These are phyloP conservation scores for Leptodactylus fallax DNA, from an alignment of 2,797 vertebrate species.

Conservation along the genomic window DNA sequence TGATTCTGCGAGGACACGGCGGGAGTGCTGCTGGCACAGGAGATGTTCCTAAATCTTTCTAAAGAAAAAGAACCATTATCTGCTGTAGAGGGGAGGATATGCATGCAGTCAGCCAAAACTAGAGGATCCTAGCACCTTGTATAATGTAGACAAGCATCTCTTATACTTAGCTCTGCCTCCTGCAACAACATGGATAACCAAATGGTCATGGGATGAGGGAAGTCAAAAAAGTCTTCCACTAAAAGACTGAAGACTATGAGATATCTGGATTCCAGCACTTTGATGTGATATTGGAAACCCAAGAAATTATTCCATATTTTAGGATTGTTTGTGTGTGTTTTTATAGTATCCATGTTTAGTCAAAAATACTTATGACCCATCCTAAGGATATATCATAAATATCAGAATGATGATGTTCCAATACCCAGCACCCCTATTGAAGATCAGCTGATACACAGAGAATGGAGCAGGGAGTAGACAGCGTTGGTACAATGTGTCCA, in stretches of 20 bases:
- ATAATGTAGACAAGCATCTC: neutral
- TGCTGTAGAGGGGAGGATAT: neutral
- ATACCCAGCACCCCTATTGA: too few relatives aligned
- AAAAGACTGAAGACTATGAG: neutral
- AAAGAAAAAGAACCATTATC: conserved; percentile 7
- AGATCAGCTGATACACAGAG: too few relatives aligned
- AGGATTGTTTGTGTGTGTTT: neutral
- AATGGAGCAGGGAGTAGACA: too few relatives aligned
- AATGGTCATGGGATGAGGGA: neutral
- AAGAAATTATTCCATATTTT: neutral
- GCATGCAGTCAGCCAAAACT: neutral
- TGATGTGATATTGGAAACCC: neutral
- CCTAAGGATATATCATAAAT: too few relatives aligned
- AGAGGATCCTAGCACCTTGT: neutral
- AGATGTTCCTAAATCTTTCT: conserved; percentile 16
- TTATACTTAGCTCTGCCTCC: neutral
- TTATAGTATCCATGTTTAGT: too few relatives aligned
- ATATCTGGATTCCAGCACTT: too few relatives aligned
- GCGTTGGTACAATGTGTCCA: too few relatives aligned
- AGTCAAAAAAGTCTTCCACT: neutral
- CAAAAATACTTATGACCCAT: too few relatives aligned
- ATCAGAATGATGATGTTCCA: too few relatives aligned
- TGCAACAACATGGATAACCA: neutral
- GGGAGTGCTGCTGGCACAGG: neutral
- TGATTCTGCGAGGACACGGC: conserved; percentile 34